Evolutionary conservation across 2,113 vertebrate genomes (phyloP), one percentile per base, ranked within the genome.

Genomic region (Sisor rabdophorus): DNA sequence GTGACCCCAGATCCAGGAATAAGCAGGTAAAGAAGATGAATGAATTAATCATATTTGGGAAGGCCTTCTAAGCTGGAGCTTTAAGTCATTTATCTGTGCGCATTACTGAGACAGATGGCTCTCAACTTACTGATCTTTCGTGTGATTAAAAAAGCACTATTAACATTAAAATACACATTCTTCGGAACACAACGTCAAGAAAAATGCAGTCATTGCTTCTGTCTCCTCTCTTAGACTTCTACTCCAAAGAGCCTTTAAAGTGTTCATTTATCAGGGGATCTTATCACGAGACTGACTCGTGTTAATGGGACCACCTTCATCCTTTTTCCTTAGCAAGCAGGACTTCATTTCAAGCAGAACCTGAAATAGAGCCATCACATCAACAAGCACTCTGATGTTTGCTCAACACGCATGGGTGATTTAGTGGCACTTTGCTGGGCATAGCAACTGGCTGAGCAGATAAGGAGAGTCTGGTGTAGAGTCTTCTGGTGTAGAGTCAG

Each of bases 271-370:
- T 80, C 71, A 22, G 69, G 56, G 53, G 63, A 40, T 54, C 70
- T 82, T 79, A 76, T 79, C 40, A 50, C 54, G 75, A 76, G 47
- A 79, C 19, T 73, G 79, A 60, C 74, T 78, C 65, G 12, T 40
- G 17, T 63, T 76, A 77, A 76, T 71, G 44, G 24, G 47, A 30
- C 47, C 11, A 54, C 61, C 48, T 68, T 53, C 36, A 55, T 47
- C 67, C 53, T 52, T 75, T 56, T 59, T 47, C 59, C 15, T 28
- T 53, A 22, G 17, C 48, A 55, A 74, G 80, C 67, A 74, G 55
- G 53, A 60, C 63, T 72, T 71, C 22, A 55, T 64, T 69, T 61
- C 50, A 56, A 71, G 68, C 60, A 77, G 77, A 78, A 67, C 68
- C 63, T 70, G 58, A 74, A 70, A 79, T 77, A 64, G 26, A 50